phyloP scores from a whole-genome alignment of 1,140 invertebrate genomes.

The Drosophila paulistorum region DNA sequence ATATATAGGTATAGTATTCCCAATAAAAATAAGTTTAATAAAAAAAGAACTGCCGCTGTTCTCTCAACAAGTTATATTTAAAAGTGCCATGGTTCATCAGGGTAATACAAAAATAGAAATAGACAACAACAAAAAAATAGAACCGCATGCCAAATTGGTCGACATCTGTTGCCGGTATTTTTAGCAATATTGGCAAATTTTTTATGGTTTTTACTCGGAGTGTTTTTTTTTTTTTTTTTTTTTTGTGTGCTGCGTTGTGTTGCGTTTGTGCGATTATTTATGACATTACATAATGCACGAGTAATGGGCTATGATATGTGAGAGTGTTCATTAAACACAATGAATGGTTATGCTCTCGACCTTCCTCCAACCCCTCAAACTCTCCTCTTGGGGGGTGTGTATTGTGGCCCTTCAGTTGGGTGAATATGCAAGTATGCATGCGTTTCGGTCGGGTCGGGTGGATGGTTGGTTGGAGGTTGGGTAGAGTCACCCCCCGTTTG shows the following conservation, averaged over 20 bases:
- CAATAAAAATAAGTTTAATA: too few relatives aligned
- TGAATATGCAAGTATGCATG: conserved; percentile 13
- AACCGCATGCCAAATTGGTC: conserved; percentile 51
- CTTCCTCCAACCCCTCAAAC: neutral
- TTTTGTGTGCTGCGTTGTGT: too few relatives aligned
- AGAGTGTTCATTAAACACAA: conserved; percentile 75
- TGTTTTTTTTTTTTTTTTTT: conserved; percentile 42
- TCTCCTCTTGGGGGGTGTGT: conserved; percentile 25
- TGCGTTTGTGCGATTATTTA: conserved; percentile 63
- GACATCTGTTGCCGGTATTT: conserved; percentile 75
- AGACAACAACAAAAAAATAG: conserved; percentile 6
- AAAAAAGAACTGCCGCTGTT: too few relatives aligned
- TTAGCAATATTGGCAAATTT: conserved; percentile 78
- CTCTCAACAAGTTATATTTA: neutral
- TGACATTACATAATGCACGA: conserved; percentile 73
- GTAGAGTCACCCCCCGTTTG: conserved; percentile 55
- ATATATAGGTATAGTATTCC: too few relatives aligned
- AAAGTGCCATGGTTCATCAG: neutral
- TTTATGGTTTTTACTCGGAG: conserved; percentile 71
- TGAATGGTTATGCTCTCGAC: conserved; percentile 70
- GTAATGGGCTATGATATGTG: conserved; percentile 52
- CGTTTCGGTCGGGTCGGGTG: conserved; percentile 27
- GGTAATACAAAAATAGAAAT: conserved; percentile 35
- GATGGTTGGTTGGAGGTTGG: neutral
- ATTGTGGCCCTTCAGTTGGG: conserved; percentile 12